Conservation (phyloP, 1,140 invertebrate genomes). For the Drosophila kohkoa region DNA sequence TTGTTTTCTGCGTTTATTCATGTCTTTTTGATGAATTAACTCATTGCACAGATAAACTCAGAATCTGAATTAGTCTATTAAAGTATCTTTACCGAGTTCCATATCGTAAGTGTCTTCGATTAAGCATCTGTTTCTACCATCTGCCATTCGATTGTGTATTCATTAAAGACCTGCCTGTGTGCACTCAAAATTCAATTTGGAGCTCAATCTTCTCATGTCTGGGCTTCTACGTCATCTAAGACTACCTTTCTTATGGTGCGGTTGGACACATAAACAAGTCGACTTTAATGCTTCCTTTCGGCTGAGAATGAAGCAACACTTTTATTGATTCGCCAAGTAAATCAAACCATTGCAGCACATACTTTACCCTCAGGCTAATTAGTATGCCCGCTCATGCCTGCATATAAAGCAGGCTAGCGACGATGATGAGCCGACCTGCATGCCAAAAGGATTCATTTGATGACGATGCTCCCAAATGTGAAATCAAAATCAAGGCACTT, state of each 20-base stretch:
- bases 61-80: neutral
- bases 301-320: constrained; percentile 34
- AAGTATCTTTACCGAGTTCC: neutral
- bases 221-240: neutral
- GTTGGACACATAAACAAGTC: constrained; percentile 62
- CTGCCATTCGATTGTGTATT: constrained; percentile 5
- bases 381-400: constrained; percentile 79
- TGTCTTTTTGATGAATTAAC: neutral
- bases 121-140: constrained; percentile 20
- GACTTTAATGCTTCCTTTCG: constrained; percentile 68
- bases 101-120: constrained; percentile 5
- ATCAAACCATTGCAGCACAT: constrained; percentile 63
- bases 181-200: constrained; percentile 51
- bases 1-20: neutral
- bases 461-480: constrained; percentile 46
- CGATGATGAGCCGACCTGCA: constrained; percentile 65
- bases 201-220: constrained; percentile 33
- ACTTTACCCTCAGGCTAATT: constrained; percentile 63
- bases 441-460: constrained; percentile 50
- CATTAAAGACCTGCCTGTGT: constrained; percentile 38
- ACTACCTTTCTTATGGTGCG: constrained; percentile 25
- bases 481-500: constrained; percentile 56
- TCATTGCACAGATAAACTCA: neutral
- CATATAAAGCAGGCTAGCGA: constrained; percentile 62
- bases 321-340: constrained; percentile 58